Percentiles rank a stretch among this genome's conserved stretches.
Conservation (phyloP, 2,113 vertebrate species). For the Ceyx melanurus region DNA sequence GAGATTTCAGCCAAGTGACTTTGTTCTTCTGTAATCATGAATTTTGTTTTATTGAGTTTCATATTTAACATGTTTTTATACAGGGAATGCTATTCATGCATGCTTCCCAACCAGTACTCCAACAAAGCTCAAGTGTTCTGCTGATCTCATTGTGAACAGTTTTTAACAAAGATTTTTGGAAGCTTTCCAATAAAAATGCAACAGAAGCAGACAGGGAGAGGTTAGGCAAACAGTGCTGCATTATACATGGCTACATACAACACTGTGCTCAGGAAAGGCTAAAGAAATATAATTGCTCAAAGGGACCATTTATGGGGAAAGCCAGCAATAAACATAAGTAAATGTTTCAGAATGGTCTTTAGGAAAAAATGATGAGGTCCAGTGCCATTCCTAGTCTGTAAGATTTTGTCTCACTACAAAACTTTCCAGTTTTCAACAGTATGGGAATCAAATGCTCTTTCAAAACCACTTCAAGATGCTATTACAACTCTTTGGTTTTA, state of each 20-base stretch:
- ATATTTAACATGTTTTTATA: background rate
- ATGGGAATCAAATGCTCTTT: background rate
- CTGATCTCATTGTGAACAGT: conserved; percentile 31
- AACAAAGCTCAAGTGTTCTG: conserved; percentile 52
- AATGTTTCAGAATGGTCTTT: background rate
- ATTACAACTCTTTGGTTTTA: background rate
- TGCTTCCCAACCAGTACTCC: background rate
- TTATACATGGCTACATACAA: conserved; percentile 14
- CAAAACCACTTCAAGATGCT: background rate
- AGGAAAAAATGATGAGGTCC: background rate
- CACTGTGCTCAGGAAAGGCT: background rate
- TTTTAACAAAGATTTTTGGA: conserved; percentile 57
- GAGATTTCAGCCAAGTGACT: background rate
- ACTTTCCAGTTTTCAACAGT: background rate
- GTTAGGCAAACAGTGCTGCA: conserved; percentile 23
- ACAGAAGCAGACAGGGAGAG: conserved; percentile 34
- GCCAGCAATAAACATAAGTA: background rate
- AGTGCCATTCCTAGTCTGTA: background rate
- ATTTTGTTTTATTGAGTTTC: conserved; percentile 5
- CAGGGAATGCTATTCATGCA: background rate
- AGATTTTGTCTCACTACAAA: background rate
- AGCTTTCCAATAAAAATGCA: conserved; percentile 57
- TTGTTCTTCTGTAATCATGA: background rate
- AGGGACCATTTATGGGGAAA: background rate
- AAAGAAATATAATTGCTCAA: conserved; percentile 36